Conservation (phyloP, 2,888 invertebrate genomes). For the Ophion slaviceki region DNA sequence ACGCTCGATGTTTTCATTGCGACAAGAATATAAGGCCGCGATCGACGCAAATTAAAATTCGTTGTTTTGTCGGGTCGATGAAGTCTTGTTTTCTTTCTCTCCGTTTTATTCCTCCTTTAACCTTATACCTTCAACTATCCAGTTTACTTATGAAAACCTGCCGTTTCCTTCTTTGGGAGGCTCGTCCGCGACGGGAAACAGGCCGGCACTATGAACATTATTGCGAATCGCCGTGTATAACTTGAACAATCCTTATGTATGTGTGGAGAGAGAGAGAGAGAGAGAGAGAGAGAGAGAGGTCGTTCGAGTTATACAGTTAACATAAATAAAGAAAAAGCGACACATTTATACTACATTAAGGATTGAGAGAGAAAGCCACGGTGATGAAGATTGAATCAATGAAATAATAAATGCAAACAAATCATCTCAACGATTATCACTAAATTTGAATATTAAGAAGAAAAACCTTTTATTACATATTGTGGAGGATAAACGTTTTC, state of each 20-base stretch:
- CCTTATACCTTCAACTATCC: neutral
- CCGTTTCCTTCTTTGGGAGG: too few relatives aligned
- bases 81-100: neutral
- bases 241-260: neutral
- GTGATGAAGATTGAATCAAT: slow-evolving; percentile 37
- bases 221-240: neutral
- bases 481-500: slow-evolving; percentile 65
- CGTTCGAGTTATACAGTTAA: neutral
- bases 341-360: slow-evolving; percentile 65
- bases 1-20: too few relatives aligned
- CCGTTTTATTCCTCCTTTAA: neutral
- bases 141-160: neutral
- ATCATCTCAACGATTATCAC: slow-evolving; percentile 53
- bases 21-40: too few relatives aligned
- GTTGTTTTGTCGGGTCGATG: neutral
- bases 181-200: too few relatives aligned
- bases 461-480: slow-evolving; percentile 67
- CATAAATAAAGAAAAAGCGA: slow-evolving; percentile 49
- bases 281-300: neutral
- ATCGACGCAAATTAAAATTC: too few relatives aligned
- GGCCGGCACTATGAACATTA: too few relatives aligned
- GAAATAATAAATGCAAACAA: slow-evolving; percentile 28
- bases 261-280: neutral
- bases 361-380: slow-evolving; percentile 40
- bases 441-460: slow-evolving; percentile 53